Conservation (phyloP, 1,140 invertebrate genomes). For the Phenacoccus solenopsis region DNA sequence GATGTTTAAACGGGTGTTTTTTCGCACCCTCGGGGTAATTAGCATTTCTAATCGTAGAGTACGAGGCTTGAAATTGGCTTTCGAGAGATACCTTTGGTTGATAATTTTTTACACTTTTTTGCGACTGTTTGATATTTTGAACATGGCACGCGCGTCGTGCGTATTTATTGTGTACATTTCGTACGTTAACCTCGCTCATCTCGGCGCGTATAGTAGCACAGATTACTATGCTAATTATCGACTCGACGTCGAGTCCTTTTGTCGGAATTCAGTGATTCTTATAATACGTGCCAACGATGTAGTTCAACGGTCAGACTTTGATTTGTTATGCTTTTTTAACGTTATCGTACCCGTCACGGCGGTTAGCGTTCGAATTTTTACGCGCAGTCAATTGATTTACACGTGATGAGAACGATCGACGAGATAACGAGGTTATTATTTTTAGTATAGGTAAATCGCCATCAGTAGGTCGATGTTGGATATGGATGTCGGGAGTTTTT, state of each 20-base stretch:
- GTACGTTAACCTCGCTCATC: neutral
- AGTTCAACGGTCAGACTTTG: neutral
- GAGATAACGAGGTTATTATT: neutral
- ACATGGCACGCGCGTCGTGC: neutral
- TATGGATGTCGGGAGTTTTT: neutral
- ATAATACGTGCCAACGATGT: no score
- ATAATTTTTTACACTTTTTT: neutral
- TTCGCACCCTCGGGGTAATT: no score
- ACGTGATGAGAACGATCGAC: neutral
- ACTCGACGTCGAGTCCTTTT: neutral
- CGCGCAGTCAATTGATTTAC: neutral
- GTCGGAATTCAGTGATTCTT: neutral
- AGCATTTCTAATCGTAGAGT: no score
- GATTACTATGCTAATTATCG: constrained; percentile 2
- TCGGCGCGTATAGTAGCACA: neutral
- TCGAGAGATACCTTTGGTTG: no score
- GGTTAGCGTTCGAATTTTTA: neutral
- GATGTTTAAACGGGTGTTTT: no score
- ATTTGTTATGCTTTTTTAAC: neutral
- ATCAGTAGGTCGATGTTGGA: neutral
- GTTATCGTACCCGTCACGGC: neutral
- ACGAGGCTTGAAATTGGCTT: no score
- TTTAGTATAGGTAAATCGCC: no score
- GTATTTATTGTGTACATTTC: neutral
- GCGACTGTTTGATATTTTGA: neutral